A percentile compares a stretch with the other conserved stretches of the same genome.
These are phyloP conservation scores for Periophthalmus modestus DNA, from an alignment of 2,113 vertebrate genomes.

Conservation along the genomic window DNA sequence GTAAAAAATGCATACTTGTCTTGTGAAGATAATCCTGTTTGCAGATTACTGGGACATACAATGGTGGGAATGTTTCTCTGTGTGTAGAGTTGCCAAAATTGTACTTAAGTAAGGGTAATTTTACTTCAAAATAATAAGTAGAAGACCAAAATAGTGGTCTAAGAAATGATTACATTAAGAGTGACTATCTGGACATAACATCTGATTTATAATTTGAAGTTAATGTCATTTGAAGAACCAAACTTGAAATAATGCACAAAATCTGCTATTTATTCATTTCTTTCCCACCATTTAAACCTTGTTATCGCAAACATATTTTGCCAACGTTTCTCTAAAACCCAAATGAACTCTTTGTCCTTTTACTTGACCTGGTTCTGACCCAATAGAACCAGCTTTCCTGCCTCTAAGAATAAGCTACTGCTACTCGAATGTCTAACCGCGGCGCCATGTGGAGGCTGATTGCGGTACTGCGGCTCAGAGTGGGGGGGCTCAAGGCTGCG, in stretches of 20 bases:
- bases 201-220: too few relatives aligned
- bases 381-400: slow-evolving; percentile 39
- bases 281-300: background rate
- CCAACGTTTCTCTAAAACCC: slow-evolving; percentile 1
- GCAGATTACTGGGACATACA: background rate
- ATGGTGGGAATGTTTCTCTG: background rate
- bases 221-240: too few relatives aligned
- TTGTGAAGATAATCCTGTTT: slow-evolving; percentile 13
- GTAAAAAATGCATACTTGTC: slow-evolving; percentile 10
- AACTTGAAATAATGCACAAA: too few relatives aligned
- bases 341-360: slow-evolving; percentile 51
- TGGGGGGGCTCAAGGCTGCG: slow-evolving; percentile 12
- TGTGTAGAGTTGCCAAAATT: too few relatives aligned
- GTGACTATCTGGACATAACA: too few relatives aligned
- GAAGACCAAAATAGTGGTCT: too few relatives aligned
- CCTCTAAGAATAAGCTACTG: slow-evolving; percentile 62
- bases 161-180: too few relatives aligned
- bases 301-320: background rate
- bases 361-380: slow-evolving; percentile 63
- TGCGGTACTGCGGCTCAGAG: slow-evolving; percentile 34
- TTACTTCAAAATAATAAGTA: too few relatives aligned
- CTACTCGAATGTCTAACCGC: slow-evolving; percentile 54
- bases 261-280: background rate
- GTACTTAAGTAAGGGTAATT: too few relatives aligned
- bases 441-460: slow-evolving; percentile 32